Percentiles rank a stretch among this genome's conserved stretches.
Evolutionary conservation across 2,113 vertebrate genomes (phyloP).

Genomic region (Chaetorhynchus papuensis): DNA sequence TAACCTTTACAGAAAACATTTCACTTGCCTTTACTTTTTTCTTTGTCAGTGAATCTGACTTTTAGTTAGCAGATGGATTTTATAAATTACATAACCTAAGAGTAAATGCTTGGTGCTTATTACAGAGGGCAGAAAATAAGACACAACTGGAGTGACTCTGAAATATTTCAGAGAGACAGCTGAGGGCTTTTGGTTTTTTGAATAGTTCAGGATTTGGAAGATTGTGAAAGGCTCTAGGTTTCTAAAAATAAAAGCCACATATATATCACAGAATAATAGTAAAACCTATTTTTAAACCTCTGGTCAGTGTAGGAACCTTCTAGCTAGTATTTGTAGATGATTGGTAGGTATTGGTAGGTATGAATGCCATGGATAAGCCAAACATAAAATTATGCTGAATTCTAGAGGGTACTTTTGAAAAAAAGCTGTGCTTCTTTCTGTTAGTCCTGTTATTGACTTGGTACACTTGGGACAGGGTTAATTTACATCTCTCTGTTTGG

Average conservation of each 20-base stretch:
- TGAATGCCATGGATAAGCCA: neutral
- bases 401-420: neutral
- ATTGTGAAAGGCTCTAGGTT: neutral
- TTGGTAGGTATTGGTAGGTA: neutral
- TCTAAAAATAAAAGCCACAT: neutral
- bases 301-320: neutral
- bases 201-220: neutral
- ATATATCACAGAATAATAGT: neutral
- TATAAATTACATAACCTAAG: conserved; percentile 41
- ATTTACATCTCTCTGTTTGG: neutral
- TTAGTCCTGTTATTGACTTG: neutral
- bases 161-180: neutral
- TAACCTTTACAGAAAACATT: conserved; percentile 56
- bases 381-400: neutral
- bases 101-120: conserved; percentile 12
- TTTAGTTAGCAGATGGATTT: conserved; percentile 39
- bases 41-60: conserved; percentile 45
- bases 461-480: neutral
- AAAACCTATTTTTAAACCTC: neutral
- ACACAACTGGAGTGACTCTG: neutral
- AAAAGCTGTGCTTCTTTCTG: neutral
- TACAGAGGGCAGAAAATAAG: neutral
- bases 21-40: conserved; percentile 39
- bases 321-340: neutral
- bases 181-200: rapidly evolving